phyloP scores from a whole-genome alignment of 2,888 invertebrate species.

The Allygus modestus region DNA sequence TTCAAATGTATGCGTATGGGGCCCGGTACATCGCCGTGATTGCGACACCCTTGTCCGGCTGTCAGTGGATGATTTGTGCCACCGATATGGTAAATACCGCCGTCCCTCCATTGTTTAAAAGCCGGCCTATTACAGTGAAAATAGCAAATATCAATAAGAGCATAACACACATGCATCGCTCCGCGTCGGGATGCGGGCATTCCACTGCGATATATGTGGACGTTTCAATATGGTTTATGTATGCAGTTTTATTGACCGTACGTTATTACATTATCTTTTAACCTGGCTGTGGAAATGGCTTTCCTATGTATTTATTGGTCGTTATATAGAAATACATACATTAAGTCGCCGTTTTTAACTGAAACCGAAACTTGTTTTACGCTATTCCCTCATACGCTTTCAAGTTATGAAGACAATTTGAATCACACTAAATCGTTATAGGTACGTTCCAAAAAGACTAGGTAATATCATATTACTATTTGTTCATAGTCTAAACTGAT shows the following conservation, averaged over 20 bases:
- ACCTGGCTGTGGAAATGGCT: too few species aligned
- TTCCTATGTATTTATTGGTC: too few species aligned
- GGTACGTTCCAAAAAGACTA: too few species aligned
- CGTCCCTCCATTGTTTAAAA: conserved; percentile 45
- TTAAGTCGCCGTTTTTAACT: too few species aligned
- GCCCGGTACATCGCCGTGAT: conserved; percentile 29
- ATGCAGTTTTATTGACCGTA: not conserved
- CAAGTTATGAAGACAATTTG: too few species aligned
- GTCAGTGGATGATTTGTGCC: conserved; percentile 44
- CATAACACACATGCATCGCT: conserved; percentile 14
- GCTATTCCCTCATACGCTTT: too few species aligned
- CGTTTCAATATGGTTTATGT: not conserved
- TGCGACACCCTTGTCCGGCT: conserved; percentile 10
- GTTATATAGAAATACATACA: too few species aligned
- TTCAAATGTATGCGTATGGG: conserved; percentile 35
- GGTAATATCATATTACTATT: too few species aligned
- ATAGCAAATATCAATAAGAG: conserved; percentile 44
- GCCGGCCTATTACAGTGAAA: conserved; percentile 23
- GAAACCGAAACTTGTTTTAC: too few species aligned
- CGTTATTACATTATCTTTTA: too few species aligned
- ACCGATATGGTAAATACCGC: conserved; percentile 43
- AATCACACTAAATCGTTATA: too few species aligned
- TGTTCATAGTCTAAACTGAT: too few species aligned
- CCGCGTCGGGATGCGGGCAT: conserved; percentile 2
- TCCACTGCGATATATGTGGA: not conserved